These are phyloP conservation scores for Diplodus puntazzo DNA, from an alignment of 2,797 vertebrate genomes.

Conservation along the genomic window DNA sequence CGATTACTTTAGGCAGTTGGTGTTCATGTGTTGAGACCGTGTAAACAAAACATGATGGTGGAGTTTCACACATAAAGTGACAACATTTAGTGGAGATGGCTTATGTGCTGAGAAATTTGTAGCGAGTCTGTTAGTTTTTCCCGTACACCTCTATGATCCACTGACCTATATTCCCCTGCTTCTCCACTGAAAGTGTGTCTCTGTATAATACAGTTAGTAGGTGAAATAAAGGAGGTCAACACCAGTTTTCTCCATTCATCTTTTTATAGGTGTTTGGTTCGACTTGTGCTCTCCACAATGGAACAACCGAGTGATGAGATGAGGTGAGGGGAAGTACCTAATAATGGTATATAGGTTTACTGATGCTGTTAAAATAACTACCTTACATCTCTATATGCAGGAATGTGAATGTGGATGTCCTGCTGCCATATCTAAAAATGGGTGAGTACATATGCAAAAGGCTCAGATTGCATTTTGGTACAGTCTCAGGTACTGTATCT, in stretches of 20 bases:
- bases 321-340: slow-evolving; percentile 75
- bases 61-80: slow-evolving; percentile 37
- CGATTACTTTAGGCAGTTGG: neutral
- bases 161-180: slow-evolving; percentile 78
- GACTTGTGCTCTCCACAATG: slow-evolving; percentile 84
- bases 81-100: slow-evolving; percentile 39
- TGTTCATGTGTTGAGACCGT: slow-evolving; percentile 16
- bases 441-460: slow-evolving; percentile 70
- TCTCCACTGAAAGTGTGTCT: slow-evolving; percentile 73
- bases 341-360: neutral
- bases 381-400: slow-evolving; percentile 55
- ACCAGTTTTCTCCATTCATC: slow-evolving; percentile 68
- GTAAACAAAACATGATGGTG: slow-evolving; percentile 26
- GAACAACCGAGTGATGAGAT: slow-evolving; percentile 76
- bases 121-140: slow-evolving; percentile 53
- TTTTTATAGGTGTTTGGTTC: slow-evolving; percentile 90
- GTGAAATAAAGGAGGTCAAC: slow-evolving; percentile 82
- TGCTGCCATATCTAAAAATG: slow-evolving; percentile 82
- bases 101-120: slow-evolving; percentile 40
- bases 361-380: neutral
- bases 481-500: slow-evolving; percentile 8
- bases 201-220: slow-evolving; percentile 79
- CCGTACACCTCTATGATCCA: slow-evolving; percentile 73
- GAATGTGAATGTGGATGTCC: slow-evolving; percentile 71
- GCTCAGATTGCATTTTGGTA: slow-evolving; percentile 3